Evolutionary conservation across 2,113 vertebrate species (phyloP).

Genomic region (Oryzias melastigma): DNA sequence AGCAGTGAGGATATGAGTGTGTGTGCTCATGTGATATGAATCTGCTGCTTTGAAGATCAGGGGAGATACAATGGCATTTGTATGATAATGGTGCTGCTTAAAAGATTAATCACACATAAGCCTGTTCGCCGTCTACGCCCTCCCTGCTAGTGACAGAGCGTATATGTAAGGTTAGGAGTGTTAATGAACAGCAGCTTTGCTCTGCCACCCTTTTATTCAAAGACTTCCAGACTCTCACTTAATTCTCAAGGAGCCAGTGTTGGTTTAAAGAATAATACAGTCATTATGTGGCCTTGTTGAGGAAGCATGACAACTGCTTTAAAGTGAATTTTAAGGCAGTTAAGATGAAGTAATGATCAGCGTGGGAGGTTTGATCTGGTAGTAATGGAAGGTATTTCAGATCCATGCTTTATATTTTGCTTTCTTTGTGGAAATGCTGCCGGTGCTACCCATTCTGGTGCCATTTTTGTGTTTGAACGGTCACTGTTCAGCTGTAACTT

Average conservation of each 20-base stretch:
- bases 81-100: slow-evolving; percentile 61
- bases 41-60: slow-evolving; percentile 37
- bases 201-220: slow-evolving; percentile 44
- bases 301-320: slow-evolving; percentile 15
- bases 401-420: background rate
- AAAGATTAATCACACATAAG: slow-evolving; percentile 68
- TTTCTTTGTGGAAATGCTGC: slow-evolving; percentile 1
- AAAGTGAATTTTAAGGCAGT: background rate
- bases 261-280: slow-evolving; percentile 42
- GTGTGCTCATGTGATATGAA: slow-evolving; percentile 1
- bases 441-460: slow-evolving; percentile 27
- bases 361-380: no score
- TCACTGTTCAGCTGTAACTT: slow-evolving; percentile 45
- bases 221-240: slow-evolving; percentile 11
- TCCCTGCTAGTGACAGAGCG: slow-evolving; percentile 35
- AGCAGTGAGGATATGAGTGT: slow-evolving; percentile 13
- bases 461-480: slow-evolving; percentile 39
- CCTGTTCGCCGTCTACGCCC: slow-evolving; percentile 42
- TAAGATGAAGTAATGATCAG: background rate
- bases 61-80: slow-evolving; percentile 55
- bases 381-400: no score
- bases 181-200: slow-evolving; percentile 35
- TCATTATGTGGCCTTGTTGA: slow-evolving; percentile 37
- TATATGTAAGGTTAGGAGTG: slow-evolving; percentile 35
- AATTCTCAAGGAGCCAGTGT: slow-evolving; percentile 21